Base-by-base conservation (phyloP, 2,113 vertebrate genomes). In the Apistogramma diplotaenia region DNA sequence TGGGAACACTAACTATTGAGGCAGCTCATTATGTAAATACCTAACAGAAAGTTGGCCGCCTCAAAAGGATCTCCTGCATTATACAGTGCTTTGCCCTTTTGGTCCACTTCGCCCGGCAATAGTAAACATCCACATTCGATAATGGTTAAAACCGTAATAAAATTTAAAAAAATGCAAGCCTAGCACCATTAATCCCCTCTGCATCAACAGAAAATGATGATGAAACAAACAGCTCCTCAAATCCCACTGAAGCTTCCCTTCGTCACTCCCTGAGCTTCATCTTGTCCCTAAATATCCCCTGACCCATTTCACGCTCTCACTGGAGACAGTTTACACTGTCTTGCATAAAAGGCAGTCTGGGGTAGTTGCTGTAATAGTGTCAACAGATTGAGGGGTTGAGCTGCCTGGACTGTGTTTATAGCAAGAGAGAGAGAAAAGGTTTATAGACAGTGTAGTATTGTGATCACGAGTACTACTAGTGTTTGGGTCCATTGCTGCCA, bases 281-380 rank as follows among this genome's bases (percentile, higher is more conserved):
- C 78, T 78, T 85, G 81, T 88, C 84, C 86, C 82, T 57, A 76
- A 90, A 93, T 85, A 79, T 78, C 83, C 74, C 67, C 81, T 89
- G 90, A 91, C 89, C 92, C 79, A 90, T 60, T 94, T 91, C 75
- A 74, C 77, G 76, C 80, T 65, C 70, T 75, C 2, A 16, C 37
- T 71, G 57, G 57, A 86, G 85, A 80, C 46, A 18, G 56, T 84
- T 87, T 75, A 61, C 49, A 53, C 49, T 4, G 33, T 65, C 65
- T 75, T 83, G 61, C 55, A 61, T 76, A 78, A 87, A 85, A 83
- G 19, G 31, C 65, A 43, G 79, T 76, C 65, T 82, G 78, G 35
- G 59, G 19, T 74, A 57, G 43, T 35, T 27, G 25, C 23, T 31
- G 75, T 19, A 49, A 81, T 18, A 40, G 51, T 71, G 74, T 79